phyloP scores from a whole-genome alignment of 2,113 vertebrate species.

The Typhlomys cinereus region DNA sequence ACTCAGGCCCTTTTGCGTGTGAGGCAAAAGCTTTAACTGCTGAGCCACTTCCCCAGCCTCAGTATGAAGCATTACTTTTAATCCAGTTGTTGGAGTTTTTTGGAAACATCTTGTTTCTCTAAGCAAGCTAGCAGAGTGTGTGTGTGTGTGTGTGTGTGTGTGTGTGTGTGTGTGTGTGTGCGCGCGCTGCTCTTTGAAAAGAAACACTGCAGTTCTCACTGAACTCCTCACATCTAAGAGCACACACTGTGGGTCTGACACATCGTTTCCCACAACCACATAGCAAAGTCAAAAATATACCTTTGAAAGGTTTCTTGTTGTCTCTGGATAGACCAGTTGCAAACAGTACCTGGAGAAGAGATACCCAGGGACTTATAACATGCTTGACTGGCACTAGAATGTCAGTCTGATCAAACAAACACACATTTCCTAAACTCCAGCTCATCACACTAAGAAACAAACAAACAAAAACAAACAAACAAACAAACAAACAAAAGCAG shows the following conservation, averaged over 20 bases:
- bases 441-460: slow-evolving; percentile 50
- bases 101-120: not conserved
- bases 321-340: not conserved
- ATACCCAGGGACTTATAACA: not conserved
- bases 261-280: not conserved
- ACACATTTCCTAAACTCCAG: slow-evolving; percentile 31
- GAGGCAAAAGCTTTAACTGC: too few species aligned
- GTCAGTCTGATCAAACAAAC: not conserved
- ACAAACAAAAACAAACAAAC: too few species aligned
- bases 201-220: not conserved
- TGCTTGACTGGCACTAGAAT: slow-evolving; percentile 65
- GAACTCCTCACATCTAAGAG: not conserved
- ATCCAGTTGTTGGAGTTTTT: not conserved
- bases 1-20: too few species aligned
- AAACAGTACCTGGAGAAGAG: slow-evolving; percentile 22
- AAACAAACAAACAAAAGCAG: too few species aligned
- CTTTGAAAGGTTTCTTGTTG: not conserved
- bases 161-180: too few species aligned
- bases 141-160: too few species aligned
- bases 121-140: not conserved
- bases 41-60: too few species aligned
- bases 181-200: not conserved
- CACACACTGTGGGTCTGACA: not conserved
- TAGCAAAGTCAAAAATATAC: not conserved
- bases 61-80: not conserved